Conservation (phyloP, 2,113 vertebrate species). For the Pseudopodoces humilis region DNA sequence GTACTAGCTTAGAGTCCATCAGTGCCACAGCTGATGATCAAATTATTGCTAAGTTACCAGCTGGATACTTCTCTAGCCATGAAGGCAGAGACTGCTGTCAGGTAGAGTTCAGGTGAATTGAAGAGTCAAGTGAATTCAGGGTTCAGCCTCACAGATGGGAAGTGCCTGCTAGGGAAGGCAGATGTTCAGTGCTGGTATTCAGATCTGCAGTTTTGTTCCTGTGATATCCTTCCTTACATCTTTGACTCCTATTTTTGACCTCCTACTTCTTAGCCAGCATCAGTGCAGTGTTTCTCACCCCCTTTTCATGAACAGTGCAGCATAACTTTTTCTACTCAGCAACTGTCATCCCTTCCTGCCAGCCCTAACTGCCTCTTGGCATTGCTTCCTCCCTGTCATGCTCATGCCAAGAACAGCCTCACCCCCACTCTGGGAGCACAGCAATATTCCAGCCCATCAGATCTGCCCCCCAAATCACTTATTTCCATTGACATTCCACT, state of each 20-base stretch:
- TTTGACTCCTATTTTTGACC: background rate
- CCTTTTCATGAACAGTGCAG: background rate
- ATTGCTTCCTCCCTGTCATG: background rate
- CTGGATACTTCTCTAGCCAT: background rate
- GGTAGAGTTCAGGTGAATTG: background rate
- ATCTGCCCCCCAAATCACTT: slow-evolving; percentile 13
- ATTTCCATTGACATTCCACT: slow-evolving; percentile 48
- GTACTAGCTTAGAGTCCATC: background rate
- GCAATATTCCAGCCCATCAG: slow-evolving; percentile 21
- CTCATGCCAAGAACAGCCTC: slow-evolving; percentile 8
- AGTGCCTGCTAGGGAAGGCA: background rate
- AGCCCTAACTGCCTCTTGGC: background rate
- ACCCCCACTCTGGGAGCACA: background rate
- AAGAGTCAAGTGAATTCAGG: background rate
- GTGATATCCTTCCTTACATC: background rate
- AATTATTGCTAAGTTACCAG: background rate
- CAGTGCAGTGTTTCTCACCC: background rate
- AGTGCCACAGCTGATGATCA: background rate
- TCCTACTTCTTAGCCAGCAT: background rate
- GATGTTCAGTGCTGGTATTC: background rate
- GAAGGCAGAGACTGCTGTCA: background rate
- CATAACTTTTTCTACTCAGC: background rate
- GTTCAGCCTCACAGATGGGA: background rate
- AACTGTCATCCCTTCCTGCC: background rate
- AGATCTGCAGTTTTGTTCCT: background rate